Evolutionary conservation across 1,140 invertebrate genomes (phyloP).

Genomic region (Aricia agestis): DNA sequence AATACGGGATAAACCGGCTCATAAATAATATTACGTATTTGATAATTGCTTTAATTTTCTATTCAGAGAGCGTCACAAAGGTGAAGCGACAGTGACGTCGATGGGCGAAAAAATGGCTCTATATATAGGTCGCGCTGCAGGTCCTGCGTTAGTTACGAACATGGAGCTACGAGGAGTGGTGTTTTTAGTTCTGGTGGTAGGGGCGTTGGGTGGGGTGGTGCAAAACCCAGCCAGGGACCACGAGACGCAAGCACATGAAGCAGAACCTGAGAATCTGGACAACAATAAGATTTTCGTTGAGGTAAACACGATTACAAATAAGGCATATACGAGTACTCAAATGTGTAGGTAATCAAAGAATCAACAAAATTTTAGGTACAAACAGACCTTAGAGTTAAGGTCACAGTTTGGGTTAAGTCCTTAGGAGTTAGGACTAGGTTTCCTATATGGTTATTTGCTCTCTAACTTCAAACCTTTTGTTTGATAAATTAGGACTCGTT

Average conservation of each 20-base stretch:
- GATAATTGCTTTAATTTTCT: constrained; percentile 2
- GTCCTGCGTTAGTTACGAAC: constrained; percentile 60
- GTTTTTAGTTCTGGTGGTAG: constrained; percentile 41
- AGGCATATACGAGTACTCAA: no score
- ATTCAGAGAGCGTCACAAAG: constrained; percentile 4
- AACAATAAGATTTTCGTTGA: no score
- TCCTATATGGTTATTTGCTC: no score
- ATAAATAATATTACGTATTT: constrained; percentile 9
- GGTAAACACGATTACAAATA: no score
- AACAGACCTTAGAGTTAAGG: no score
- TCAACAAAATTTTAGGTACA: no score
- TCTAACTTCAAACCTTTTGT: no score
- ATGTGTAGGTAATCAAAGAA: no score
- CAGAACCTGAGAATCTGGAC: no score
- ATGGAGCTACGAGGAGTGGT: constrained; percentile 57
- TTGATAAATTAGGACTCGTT: no score
- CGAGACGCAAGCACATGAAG: constrained; percentile 24
- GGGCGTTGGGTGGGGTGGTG: constrained; percentile 48
- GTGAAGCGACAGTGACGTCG: neutral
- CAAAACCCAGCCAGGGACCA: constrained; percentile 57
- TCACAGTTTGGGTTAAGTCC: no score
- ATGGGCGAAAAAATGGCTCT: constrained; percentile 45
- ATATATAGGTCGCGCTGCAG: constrained; percentile 63
- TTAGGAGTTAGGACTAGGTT: no score
- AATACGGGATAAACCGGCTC: neutral